Conservation (phyloP, 2,113 vertebrate species). For the Dendrocopos noguchii region DNA sequence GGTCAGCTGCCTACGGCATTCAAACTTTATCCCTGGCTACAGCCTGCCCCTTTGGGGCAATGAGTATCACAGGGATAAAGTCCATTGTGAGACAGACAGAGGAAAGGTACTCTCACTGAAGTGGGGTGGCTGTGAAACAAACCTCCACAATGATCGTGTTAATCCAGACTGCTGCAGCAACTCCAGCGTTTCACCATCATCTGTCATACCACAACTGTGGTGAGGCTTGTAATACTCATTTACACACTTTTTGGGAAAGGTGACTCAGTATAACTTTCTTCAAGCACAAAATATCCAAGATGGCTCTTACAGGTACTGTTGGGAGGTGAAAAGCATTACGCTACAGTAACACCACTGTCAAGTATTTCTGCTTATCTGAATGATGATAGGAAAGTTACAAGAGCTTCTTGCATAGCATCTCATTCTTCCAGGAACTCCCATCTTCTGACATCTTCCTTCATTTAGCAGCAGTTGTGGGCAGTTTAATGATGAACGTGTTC, state of each 20-base stretch:
- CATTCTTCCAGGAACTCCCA: not conserved
- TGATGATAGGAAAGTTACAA: not conserved
- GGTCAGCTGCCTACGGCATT: not conserved
- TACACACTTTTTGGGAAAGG: not conserved
- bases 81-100: rapidly evolving
- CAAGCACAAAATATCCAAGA: not conserved
- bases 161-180: not conserved
- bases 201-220: not conserved
- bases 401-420: not conserved
- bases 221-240: not conserved
- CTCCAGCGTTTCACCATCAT: not conserved
- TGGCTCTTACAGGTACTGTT: not conserved
- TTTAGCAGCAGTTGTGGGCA: not conserved
- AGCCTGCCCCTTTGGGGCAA: not conserved
- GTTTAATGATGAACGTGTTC: not conserved
- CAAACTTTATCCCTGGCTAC: not conserved
- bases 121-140: not conserved
- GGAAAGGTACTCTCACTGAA: not conserved
- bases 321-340: not conserved
- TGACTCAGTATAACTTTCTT: not conserved
- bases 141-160: not conserved
- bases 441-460: not conserved
- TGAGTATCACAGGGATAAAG: not conserved
- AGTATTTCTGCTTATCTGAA: not conserved
- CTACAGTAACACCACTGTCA: not conserved